Evolutionary conservation across 2,888 invertebrate genomes (phyloP).

Genomic region (Graphium colonna): DNA sequence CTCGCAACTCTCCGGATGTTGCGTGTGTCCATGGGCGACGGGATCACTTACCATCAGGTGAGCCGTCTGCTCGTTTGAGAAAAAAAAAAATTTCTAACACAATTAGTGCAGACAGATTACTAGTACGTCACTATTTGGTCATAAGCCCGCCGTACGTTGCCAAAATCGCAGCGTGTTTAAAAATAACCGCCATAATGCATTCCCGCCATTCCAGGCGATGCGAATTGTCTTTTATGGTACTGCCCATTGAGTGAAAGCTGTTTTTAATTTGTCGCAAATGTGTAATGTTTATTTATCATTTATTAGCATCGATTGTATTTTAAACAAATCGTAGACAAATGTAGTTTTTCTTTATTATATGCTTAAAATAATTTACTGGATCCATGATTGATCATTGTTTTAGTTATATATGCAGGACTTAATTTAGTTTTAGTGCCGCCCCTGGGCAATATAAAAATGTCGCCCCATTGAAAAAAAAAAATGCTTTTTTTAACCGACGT

Average conservation of each 20-base stretch:
- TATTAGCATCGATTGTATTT: background rate
- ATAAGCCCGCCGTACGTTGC: background rate
- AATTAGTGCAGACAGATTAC: background rate
- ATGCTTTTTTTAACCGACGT: too few relatives aligned
- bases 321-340: background rate
- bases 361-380: background rate
- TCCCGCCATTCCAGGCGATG: background rate
- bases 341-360: background rate
- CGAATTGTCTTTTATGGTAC: background rate
- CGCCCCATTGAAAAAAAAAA: too few relatives aligned
- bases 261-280: background rate
- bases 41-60: too few relatives aligned
- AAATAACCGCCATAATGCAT: constrained; percentile 10
- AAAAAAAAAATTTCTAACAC: too few relatives aligned
- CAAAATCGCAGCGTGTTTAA: constrained; percentile 6
- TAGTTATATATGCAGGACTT: background rate
- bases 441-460: too few relatives aligned
- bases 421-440: too few relatives aligned
- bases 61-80: too few relatives aligned
- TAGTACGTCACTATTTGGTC: background rate
- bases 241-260: background rate
- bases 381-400: background rate
- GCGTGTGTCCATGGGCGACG: too few relatives aligned
- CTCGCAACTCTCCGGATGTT: too few relatives aligned
- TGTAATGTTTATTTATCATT: background rate